phyloP scores from a whole-genome alignment of 2,113 vertebrate genomes.

The Sinocyclocheilus anshuiensis region DNA sequence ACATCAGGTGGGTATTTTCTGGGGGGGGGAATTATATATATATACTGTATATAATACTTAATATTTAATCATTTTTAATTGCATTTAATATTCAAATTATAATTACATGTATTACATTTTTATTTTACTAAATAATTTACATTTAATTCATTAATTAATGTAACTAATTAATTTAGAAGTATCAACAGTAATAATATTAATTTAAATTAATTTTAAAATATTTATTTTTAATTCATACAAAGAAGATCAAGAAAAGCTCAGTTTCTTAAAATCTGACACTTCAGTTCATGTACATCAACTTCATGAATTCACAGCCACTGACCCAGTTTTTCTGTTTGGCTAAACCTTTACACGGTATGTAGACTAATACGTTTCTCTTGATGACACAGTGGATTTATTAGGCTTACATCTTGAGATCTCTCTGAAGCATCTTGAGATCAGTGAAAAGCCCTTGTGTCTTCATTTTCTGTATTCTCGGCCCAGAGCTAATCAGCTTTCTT shows the following conservation, averaged over 20 bases:
- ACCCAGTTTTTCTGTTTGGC: constrained; percentile 7
- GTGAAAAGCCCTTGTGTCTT: background rate
- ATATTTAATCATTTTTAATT: too few relatives aligned
- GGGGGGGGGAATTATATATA: too few relatives aligned
- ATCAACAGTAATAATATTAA: too few relatives aligned
- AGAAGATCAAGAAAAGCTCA: background rate
- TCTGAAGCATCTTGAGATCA: constrained; percentile 12
- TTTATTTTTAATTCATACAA: background rate
- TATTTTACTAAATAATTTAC: too few relatives aligned
- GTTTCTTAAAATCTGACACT: background rate
- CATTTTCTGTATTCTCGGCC: background rate
- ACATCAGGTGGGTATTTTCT: constrained; percentile 81
- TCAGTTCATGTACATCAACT: background rate
- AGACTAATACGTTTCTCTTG: background rate
- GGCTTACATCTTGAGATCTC: background rate
- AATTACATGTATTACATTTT: too few relatives aligned
- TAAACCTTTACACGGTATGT: background rate
- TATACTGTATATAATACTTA: too few relatives aligned
- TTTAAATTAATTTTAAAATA: too few relatives aligned
- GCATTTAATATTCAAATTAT: too few relatives aligned
- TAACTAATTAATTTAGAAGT: too few relatives aligned
- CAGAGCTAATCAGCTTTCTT: constrained; percentile 5
- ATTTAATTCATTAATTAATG: too few relatives aligned
- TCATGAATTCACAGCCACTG: background rate
- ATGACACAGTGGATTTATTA: constrained; percentile 24